phyloP scores from a whole-genome alignment of 1,140 invertebrate genomes.

The Tigriopus japonicus region DNA sequence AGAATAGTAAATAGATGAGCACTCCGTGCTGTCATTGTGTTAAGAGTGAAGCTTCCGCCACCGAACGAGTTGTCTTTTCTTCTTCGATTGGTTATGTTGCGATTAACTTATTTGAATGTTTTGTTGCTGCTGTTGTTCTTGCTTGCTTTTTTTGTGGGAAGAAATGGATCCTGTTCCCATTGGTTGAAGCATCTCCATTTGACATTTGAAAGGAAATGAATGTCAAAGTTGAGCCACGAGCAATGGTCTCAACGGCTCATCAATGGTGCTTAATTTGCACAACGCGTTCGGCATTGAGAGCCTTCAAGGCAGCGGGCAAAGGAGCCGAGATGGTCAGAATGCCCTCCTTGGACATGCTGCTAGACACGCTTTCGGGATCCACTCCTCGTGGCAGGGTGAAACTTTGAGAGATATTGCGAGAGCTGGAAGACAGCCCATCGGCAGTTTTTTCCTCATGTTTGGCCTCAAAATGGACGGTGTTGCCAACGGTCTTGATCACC shows the following conservation, averaged over 20 bases:
- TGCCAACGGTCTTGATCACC: conserved; percentile 11
- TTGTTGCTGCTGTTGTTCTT: too few relatives aligned
- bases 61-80: too few relatives aligned
- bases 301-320: not conserved
- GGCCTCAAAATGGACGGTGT: conserved; percentile 9
- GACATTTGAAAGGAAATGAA: too few relatives aligned
- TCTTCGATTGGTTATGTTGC: too few relatives aligned
- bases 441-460: conserved; percentile 13
- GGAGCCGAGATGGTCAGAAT: conserved; percentile 11
- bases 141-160: too few relatives aligned
- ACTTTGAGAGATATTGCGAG: conserved; percentile 2
- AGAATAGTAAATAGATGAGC: too few relatives aligned
- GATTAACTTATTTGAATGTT: too few relatives aligned
- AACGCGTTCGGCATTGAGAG: not conserved
- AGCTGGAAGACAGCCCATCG: not conserved
- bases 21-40: too few relatives aligned
- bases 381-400: conserved; percentile 6
- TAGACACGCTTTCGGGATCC: conserved; percentile 2
- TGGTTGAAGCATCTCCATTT: too few relatives aligned
- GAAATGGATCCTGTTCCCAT: too few relatives aligned
- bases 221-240: too few relatives aligned
- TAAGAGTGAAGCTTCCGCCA: too few relatives aligned
- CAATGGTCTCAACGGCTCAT: not conserved
- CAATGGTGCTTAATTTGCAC: conserved; percentile 12
- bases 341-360: conserved; percentile 5